phyloP scores from a whole-genome alignment of 2,797 vertebrate species.

The Semaprochilodus insignis region DNA sequence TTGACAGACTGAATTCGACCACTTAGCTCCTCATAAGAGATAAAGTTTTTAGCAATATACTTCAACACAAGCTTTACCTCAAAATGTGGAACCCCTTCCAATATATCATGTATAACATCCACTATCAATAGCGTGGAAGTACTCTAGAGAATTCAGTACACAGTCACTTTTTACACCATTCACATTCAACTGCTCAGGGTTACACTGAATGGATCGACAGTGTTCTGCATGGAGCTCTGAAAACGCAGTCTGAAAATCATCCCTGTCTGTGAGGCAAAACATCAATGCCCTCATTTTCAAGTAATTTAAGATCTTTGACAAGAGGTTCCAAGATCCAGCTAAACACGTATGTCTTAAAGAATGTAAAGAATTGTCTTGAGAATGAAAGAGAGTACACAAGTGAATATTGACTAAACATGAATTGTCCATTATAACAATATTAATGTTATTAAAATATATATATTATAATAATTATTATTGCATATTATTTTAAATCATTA shows the following conservation, averaged over 20 bases:
- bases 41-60: conserved; percentile 13
- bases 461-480: too few relatives aligned
- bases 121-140: conserved; percentile 37
- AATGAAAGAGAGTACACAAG: conserved; percentile 4
- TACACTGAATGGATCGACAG: background rate
- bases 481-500: too few relatives aligned
- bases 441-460: too few relatives aligned
- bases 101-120: conserved; percentile 37
- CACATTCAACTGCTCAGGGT: conserved; percentile 24
- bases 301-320: background rate
- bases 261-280: conserved; percentile 39
- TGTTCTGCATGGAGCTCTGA: conserved; percentile 18
- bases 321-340: background rate
- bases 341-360: background rate
- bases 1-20: conserved; percentile 43
- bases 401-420: background rate
- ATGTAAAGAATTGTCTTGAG: too few relatives aligned
- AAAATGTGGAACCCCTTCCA: conserved; percentile 42
- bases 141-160: conserved; percentile 38
- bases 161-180: conserved; percentile 30
- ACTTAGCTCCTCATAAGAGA: conserved; percentile 15
- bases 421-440: too few relatives aligned
- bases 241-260: conserved; percentile 39
- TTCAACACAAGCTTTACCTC: conserved; percentile 37
- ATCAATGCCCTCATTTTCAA: background rate